Conservation (phyloP, 2,797 vertebrate species). For the Dipus sagitta region DNA sequence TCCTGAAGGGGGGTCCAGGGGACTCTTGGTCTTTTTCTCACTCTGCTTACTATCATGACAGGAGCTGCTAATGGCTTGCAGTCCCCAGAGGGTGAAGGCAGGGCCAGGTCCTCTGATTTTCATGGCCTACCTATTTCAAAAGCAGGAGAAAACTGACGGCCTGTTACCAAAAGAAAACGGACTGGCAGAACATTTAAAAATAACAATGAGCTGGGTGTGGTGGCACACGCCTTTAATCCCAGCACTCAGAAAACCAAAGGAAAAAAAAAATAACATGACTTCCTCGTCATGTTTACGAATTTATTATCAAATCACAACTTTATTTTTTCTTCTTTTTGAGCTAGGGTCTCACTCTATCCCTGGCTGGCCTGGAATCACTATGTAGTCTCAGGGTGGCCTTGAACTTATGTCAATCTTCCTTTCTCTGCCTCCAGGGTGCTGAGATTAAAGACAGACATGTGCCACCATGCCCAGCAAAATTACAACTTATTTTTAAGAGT, state of each 20-base stretch:
- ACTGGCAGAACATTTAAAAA: neutral
- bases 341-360: too few species aligned
- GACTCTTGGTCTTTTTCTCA: neutral
- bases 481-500: conserved; percentile 46
- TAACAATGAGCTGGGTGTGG: too few species aligned
- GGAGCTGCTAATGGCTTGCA: neutral
- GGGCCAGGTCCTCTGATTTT: neutral
- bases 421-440: too few species aligned
- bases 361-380: too few species aligned
- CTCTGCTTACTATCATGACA: neutral
- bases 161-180: neutral
- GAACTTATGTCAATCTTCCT: too few species aligned
- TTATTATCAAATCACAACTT: neutral
- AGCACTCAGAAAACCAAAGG: too few species aligned
- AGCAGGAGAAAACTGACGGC: neutral
- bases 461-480: too few species aligned
- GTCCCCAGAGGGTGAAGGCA: neutral
- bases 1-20: neutral
- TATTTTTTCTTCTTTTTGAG: neutral
- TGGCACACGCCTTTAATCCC: too few species aligned
- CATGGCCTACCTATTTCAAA: neutral
- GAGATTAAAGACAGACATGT: too few species aligned
- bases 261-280: neutral
- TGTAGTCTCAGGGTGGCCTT: too few species aligned
- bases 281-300: conserved; percentile 29